Evolutionary conservation across 2,113 vertebrate species (phyloP).

Genomic region (Mesoclemmys tuberculata): DNA sequence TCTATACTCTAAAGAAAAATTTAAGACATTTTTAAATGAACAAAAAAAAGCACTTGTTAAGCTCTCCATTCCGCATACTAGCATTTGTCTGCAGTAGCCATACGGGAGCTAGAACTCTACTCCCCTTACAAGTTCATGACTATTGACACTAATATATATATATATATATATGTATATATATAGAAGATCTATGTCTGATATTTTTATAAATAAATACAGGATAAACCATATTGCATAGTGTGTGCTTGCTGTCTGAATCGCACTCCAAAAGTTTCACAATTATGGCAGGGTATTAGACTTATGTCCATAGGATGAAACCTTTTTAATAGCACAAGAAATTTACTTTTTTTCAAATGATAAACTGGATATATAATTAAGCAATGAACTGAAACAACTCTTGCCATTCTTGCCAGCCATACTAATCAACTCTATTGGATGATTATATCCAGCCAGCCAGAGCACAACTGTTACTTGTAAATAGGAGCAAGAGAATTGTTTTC

Average conservation of each 20-base stretch:
- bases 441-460: slow-evolving; percentile 71
- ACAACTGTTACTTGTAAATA: slow-evolving; percentile 55
- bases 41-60: slow-evolving; percentile 83
- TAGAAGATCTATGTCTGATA: slow-evolving; percentile 76
- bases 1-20: slow-evolving; percentile 82
- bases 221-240: slow-evolving; percentile 92
- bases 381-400: slow-evolving; percentile 72
- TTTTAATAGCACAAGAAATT: slow-evolving; percentile 55
- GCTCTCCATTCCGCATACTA: slow-evolving; percentile 76
- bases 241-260: slow-evolving; percentile 84
- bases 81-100: slow-evolving; percentile 78
- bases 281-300: slow-evolving; percentile 69
- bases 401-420: slow-evolving; percentile 72
- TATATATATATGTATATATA: slow-evolving; percentile 19
- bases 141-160: slow-evolving; percentile 73
- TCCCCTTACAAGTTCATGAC: slow-evolving; percentile 71
- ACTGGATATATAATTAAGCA: slow-evolving; percentile 13
- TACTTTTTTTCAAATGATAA: slow-evolving; percentile 19
- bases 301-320: slow-evolving; percentile 63
- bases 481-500: slow-evolving; percentile 50
- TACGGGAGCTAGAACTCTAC: slow-evolving; percentile 69
- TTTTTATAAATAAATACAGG: slow-evolving; percentile 90
- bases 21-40: slow-evolving; percentile 78
- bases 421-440: slow-evolving; percentile 54
- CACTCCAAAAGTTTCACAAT: slow-evolving; percentile 83